These are phyloP conservation scores for Oryzias celebensis DNA, from an alignment of 2,113 vertebrate genomes.

Conservation along the genomic window DNA sequence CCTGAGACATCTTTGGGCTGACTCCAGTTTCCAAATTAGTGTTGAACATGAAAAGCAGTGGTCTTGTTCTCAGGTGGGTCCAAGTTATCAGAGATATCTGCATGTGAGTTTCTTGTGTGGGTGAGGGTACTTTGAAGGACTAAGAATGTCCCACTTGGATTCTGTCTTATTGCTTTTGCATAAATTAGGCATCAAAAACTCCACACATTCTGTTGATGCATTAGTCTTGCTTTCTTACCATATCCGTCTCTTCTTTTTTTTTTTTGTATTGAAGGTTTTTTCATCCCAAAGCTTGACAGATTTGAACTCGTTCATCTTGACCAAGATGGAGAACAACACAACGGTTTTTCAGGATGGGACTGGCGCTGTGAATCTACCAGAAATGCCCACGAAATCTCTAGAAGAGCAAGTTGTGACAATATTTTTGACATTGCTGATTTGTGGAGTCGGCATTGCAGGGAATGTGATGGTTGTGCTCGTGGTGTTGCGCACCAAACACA, in stretches of 20 bases:
- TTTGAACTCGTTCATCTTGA: neutral
- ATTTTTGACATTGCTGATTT: constrained; percentile 82
- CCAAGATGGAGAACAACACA: constrained; percentile 66
- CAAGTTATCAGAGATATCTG: too few relatives aligned
- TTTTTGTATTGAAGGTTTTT: constrained; percentile 38
- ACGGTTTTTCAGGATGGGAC: constrained; percentile 36
- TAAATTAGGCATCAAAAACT: neutral
- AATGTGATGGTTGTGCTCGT: constrained; percentile 86
- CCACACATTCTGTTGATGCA: neutral
- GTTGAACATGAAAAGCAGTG: too few relatives aligned
- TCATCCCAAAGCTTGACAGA: constrained; percentile 33
- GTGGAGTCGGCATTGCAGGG: constrained; percentile 82
- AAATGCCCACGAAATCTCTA: constrained; percentile 78
- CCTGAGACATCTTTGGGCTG: too few relatives aligned
- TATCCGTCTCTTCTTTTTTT: constrained; percentile 5
- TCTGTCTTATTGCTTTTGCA: neutral
- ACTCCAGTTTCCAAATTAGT: too few relatives aligned
- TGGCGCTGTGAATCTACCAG: constrained; percentile 63
- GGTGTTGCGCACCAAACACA: constrained; percentile 82
- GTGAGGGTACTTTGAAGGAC: too few relatives aligned
- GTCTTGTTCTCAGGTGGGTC: too few relatives aligned
- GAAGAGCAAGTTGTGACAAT: constrained; percentile 85
- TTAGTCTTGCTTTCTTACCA: neutral
- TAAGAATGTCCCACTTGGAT: too few relatives aligned
- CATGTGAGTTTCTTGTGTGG: too few relatives aligned